Percentiles rank a stretch among this genome's conserved stretches.
phyloP scores from a whole-genome alignment of 2,888 invertebrate species.

The Microdon myrmicae region DNA sequence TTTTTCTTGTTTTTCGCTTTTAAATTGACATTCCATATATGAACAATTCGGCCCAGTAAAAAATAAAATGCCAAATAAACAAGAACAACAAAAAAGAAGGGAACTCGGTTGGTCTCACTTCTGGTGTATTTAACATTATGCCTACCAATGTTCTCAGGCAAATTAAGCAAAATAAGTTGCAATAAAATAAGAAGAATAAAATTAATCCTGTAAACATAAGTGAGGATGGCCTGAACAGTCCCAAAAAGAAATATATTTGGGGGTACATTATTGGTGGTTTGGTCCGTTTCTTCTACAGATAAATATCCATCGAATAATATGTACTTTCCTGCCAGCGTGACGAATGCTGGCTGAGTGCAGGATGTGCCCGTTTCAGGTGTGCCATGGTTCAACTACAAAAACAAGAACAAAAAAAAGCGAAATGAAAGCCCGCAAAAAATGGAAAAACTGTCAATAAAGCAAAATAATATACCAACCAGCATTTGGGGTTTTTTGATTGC shows the following conservation, averaged over 20 bases:
- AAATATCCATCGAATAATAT: slow-evolving; percentile 35
- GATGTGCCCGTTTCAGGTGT: slow-evolving; percentile 23
- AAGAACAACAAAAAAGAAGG: too few relatives aligned
- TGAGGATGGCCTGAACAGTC: not conserved
- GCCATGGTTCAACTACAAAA: not conserved
- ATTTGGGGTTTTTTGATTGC: slow-evolving; percentile 16
- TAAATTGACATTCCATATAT: too few relatives aligned
- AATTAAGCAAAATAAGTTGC: slow-evolving; percentile 46
- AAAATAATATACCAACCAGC: slow-evolving; percentile 47
- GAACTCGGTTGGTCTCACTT: too few relatives aligned
- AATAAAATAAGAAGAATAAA: slow-evolving; percentile 33
- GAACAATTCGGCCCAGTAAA: too few relatives aligned
- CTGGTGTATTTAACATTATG: too few relatives aligned
- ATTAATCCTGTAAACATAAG: slow-evolving; percentile 24
- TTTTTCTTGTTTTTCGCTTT: too few relatives aligned
- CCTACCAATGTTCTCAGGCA: slow-evolving; percentile 2
- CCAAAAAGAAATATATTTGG: slow-evolving; percentile 18
- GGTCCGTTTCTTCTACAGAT: slow-evolving; percentile 13
- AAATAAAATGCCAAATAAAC: too few relatives aligned
- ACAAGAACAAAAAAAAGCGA: slow-evolving; percentile 9
- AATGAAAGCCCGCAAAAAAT: too few relatives aligned
- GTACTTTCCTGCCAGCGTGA: slow-evolving; percentile 34
- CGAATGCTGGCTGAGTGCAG: slow-evolving; percentile 25
- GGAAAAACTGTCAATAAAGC: slow-evolving; percentile 48
- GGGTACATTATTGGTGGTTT: slow-evolving; percentile 31